A percentile compares a stretch with the other conserved stretches of the same genome.
Conservation (phyloP, 2,113 vertebrate genomes). For the Forbesichthys papilliferus region DNA sequence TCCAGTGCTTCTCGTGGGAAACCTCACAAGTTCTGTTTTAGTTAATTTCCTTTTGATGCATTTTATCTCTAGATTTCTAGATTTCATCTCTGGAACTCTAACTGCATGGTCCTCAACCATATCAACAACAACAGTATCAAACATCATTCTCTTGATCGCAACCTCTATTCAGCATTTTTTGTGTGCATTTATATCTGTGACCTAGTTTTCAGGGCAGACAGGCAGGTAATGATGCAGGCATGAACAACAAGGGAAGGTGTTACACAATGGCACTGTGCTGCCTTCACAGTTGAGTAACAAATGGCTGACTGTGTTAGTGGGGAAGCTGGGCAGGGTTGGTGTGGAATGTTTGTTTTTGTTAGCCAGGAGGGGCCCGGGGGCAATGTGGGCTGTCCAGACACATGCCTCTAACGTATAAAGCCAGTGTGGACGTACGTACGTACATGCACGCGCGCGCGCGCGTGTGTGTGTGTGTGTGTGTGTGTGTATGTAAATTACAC, state of each 20-base stretch:
- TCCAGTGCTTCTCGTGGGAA: too few relatives aligned
- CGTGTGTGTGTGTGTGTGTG: slow-evolving; percentile 6
- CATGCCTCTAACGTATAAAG: neutral
- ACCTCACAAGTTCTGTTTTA: neutral
- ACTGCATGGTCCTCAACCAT: too few relatives aligned
- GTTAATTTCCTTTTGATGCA: neutral
- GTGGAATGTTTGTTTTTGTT: slow-evolving; percentile 59
- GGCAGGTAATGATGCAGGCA: neutral
- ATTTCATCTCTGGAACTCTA: too few relatives aligned
- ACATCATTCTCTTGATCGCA: too few relatives aligned
- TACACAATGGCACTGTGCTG: slow-evolving; percentile 56
- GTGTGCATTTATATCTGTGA: too few relatives aligned
- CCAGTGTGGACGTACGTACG: slow-evolving; percentile 1
- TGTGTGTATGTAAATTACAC: slow-evolving; percentile 16
- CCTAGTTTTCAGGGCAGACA: too few relatives aligned
- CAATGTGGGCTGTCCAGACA: neutral
- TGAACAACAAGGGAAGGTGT: slow-evolving; percentile 13
- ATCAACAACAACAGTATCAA: too few relatives aligned
- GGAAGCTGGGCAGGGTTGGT: slow-evolving; percentile 22
- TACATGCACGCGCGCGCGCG: neutral
- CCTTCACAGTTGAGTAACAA: slow-evolving; percentile 53
- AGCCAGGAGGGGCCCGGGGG: slow-evolving; percentile 18
- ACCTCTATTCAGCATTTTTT: too few relatives aligned
- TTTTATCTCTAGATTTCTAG: neutral
- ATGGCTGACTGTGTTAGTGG: slow-evolving; percentile 44